Evolutionary conservation across 1,140 invertebrate genomes (phyloP).

Genomic region (Trichonephila clavipes): DNA sequence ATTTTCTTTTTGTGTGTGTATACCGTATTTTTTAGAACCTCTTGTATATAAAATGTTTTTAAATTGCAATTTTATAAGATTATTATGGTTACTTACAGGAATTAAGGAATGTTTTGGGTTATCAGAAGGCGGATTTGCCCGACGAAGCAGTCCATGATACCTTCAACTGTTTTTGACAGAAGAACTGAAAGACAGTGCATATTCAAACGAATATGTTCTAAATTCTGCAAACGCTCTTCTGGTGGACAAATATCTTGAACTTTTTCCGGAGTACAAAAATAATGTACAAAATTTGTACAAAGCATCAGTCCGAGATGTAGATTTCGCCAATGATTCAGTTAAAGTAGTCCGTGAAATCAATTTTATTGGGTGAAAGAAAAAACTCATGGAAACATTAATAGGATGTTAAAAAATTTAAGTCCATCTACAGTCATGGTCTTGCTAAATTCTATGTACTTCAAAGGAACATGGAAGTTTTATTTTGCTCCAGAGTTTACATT

Average conservation of each 20-base stretch:
- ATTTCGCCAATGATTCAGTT: slow-evolving; percentile 64
- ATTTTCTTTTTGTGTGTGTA: too few species aligned
- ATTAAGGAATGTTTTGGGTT: neutral
- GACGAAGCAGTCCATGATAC: neutral
- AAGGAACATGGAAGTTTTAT: slow-evolving; percentile 81
- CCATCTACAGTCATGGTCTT: slow-evolving; percentile 85
- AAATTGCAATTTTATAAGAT: too few species aligned
- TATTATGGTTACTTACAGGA: neutral
- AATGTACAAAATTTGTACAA: neutral
- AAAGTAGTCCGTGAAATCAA: slow-evolving; percentile 67
- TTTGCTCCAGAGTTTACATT: slow-evolving; percentile 75
- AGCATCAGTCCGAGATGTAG: neutral
- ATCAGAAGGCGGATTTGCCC: neutral
- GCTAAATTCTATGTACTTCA: slow-evolving; percentile 93
- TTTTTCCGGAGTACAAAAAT: neutral
- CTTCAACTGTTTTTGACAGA: neutral
- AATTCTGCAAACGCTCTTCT: neutral
- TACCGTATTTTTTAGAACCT: too few species aligned
- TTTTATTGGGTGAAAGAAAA: slow-evolving; percentile 84
- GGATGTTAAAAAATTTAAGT: slow-evolving; percentile 84
- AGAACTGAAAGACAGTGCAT: neutral
- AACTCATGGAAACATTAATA: slow-evolving; percentile 87
- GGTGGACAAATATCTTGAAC: neutral
- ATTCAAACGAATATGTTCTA: neutral
- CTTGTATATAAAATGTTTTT: too few species aligned